Evolutionary conservation across 2,113 vertebrate genomes (phyloP).

Genomic region (Bungarus multicinctus): DNA sequence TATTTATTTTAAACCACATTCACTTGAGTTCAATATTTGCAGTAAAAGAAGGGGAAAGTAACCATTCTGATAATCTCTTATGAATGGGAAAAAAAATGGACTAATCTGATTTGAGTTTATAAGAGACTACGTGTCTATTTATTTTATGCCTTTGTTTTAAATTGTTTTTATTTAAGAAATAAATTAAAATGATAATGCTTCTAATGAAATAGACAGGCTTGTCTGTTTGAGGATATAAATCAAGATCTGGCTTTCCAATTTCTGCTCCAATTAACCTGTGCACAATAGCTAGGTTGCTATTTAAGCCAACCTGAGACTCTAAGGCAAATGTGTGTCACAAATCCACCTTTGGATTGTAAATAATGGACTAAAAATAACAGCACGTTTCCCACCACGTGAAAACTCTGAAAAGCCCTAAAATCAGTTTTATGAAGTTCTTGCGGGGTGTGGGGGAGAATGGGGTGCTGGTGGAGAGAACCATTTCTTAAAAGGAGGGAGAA

Average conservation of each 20-base stretch:
- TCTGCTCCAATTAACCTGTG: neutral
- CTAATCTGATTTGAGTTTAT: neutral
- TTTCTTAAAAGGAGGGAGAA: neutral
- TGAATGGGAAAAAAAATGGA: neutral
- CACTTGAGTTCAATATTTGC: neutral
- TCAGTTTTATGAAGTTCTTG: neutral
- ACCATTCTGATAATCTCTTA: neutral
- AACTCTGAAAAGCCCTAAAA: neutral
- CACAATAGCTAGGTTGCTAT: neutral
- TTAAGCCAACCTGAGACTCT: neutral
- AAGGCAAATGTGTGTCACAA: neutral
- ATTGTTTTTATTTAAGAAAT: neutral
- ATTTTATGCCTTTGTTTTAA: neutral
- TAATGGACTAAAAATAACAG: neutral
- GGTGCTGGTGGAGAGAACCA: neutral
- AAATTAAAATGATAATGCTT: neutral
- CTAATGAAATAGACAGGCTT: neutral
- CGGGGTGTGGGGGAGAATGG: rapidly evolving
- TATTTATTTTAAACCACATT: neutral
- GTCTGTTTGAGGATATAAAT: neutral
- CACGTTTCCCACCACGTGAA: neutral
- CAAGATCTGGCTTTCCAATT: neutral
- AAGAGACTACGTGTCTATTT: neutral
- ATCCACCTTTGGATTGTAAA: neutral
- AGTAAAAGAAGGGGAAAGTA: no score